Conservation (phyloP, 2,113 vertebrate species). For the Pantherophis guttatus region DNA sequence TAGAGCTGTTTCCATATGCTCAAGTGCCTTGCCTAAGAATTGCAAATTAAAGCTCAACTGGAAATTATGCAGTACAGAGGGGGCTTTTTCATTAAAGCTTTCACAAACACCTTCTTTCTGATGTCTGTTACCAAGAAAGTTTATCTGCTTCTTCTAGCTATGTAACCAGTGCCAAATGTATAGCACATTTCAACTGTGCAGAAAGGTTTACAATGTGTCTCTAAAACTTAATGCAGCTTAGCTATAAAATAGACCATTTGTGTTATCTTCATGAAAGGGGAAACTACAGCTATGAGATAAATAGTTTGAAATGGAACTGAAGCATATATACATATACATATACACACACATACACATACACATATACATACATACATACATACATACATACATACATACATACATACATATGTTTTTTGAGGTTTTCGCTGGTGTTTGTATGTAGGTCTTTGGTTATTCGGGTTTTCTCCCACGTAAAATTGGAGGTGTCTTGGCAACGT, state of each 20-base stretch:
- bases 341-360: too few relatives aligned
- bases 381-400: too few relatives aligned
- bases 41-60: neutral
- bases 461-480: too few relatives aligned
- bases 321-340: neutral
- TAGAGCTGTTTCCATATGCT: neutral
- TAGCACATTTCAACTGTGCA: neutral
- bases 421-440: too few relatives aligned
- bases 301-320: neutral
- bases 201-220: neutral
- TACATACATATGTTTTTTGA: too few relatives aligned
- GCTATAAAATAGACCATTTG: neutral
- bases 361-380: too few relatives aligned
- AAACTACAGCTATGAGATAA: neutral
- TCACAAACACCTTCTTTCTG: neutral
- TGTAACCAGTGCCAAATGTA: neutral
- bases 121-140: neutral
- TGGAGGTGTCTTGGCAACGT: too few relatives aligned
- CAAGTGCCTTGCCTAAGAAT: neutral
- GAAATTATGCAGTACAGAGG: neutral
- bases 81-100: neutral
- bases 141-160: neutral
- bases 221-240: neutral
- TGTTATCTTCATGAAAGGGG: neutral
- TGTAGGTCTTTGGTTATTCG: too few relatives aligned